Conservation (phyloP, 2,797 vertebrate genomes). For the Sebastes oblongus region DNA sequence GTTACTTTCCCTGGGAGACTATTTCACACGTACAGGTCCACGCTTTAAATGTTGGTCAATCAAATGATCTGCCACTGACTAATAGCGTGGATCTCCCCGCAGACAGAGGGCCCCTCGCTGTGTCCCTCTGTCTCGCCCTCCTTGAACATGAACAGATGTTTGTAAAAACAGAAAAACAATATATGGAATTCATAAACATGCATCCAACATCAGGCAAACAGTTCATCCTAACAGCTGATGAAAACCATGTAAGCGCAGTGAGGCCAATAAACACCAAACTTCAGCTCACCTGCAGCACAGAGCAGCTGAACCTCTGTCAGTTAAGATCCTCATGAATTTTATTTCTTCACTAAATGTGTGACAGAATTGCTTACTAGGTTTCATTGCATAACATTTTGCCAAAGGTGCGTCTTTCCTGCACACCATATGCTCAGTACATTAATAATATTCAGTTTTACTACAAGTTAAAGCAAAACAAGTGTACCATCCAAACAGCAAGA, state of each 20-base stretch:
- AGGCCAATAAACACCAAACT: slow-evolving; percentile 50
- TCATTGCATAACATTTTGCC: slow-evolving; percentile 30
- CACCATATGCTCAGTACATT: background rate
- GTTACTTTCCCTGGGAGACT: slow-evolving; percentile 57
- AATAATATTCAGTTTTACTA: background rate
- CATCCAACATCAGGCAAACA: slow-evolving; percentile 56
- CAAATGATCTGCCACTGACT: slow-evolving; percentile 51
- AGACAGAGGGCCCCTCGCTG: slow-evolving; percentile 52
- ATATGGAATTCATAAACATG: slow-evolving; percentile 72
- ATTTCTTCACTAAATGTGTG: slow-evolving; percentile 37
- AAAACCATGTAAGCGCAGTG: slow-evolving; percentile 35
- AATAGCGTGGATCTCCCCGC: slow-evolving; percentile 26
- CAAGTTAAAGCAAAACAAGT: background rate
- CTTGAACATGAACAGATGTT: slow-evolving; percentile 71
- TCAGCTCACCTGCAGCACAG: slow-evolving; percentile 51
- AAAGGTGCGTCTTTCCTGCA: background rate
- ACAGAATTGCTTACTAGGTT: slow-evolving; percentile 27
- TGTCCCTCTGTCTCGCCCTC: slow-evolving; percentile 32
- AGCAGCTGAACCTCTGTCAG: slow-evolving; percentile 30
- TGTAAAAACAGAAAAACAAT: slow-evolving; percentile 62
- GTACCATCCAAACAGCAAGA: background rate
- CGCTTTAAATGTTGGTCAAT: slow-evolving; percentile 44
- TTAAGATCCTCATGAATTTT: slow-evolving; percentile 44
- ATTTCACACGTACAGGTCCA: slow-evolving; percentile 41
- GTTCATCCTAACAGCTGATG: slow-evolving; percentile 56